A percentile compares a stretch with the other conserved stretches of the same genome.
These are phyloP conservation scores for Nasonia giraulti DNA, from an alignment of 1,140 invertebrate genomes.

Conservation along the genomic window DNA sequence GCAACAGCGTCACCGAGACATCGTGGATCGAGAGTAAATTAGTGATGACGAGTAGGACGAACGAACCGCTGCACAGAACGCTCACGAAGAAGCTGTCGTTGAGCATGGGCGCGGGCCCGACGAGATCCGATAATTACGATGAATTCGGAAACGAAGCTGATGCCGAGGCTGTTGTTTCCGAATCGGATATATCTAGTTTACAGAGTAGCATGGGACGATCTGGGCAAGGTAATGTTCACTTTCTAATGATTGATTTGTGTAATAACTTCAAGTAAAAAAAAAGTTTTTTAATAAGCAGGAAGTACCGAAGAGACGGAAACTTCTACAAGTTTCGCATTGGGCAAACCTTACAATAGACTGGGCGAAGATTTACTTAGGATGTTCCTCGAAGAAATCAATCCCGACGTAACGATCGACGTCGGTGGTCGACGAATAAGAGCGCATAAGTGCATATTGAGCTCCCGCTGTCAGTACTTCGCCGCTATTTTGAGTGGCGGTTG, in stretches of 20 bases:
- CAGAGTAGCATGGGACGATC: conserved; percentile 76
- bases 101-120: background rate
- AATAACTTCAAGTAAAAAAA: background rate
- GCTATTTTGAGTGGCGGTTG: conserved; percentile 90
- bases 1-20: conserved; percentile 77
- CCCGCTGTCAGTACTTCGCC: conserved; percentile 92
- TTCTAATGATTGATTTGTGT: background rate
- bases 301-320: conserved; percentile 75
- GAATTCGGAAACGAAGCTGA: conserved; percentile 61
- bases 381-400: conserved; percentile 91
- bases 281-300: conserved; percentile 60
- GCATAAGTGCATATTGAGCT: conserved; percentile 92
- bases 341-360: conserved; percentile 78
- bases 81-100: conserved; percentile 62
- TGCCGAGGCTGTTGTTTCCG: conserved; percentile 68
- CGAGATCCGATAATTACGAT: conserved; percentile 45
- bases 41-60: conserved; percentile 75
- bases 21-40: conserved; percentile 80
- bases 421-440: conserved; percentile 86
- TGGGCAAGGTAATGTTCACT: conserved; percentile 65
- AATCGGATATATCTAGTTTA: conserved; percentile 76
- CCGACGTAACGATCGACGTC: conserved; percentile 88
- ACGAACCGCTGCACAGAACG: conserved; percentile 63
- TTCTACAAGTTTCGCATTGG: conserved; percentile 67
- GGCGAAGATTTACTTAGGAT: conserved; percentile 91